Conservation (phyloP, 2,113 vertebrate genomes). For the pig (Sus scrofa) region DNA sequence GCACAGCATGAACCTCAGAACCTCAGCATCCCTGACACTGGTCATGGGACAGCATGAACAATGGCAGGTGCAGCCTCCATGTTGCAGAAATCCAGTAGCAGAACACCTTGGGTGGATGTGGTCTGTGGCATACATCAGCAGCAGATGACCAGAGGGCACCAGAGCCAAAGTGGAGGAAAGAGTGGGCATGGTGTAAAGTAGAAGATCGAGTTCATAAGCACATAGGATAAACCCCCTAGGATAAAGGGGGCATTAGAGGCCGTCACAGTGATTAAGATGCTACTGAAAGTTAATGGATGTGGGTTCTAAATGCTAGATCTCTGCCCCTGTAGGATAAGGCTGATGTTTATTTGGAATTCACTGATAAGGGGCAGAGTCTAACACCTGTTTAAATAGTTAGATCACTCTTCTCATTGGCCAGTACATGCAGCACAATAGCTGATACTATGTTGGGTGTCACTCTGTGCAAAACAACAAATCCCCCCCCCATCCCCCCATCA, state of each 20-base stretch:
- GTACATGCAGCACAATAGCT: background rate
- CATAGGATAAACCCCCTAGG: background rate
- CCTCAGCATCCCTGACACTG: rapidly evolving
- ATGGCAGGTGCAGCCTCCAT: background rate
- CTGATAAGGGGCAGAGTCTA: background rate
- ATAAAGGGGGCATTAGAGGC: background rate
- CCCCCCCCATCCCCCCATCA: too few relatives aligned
- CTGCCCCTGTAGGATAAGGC: background rate
- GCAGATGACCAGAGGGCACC: background rate
- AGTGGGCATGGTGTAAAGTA: background rate
- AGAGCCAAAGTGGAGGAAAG: background rate
- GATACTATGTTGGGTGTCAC: background rate
- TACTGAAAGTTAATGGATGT: background rate
- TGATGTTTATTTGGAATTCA: constrained; percentile 14
- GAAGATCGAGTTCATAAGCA: background rate
- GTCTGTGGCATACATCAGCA: rapidly evolving
- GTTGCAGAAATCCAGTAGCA: background rate
- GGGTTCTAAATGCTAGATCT: background rate
- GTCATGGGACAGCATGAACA: background rate
- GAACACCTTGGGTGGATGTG: background rate
- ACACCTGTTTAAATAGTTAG: background rate
- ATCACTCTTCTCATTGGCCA: background rate
- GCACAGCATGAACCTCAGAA: background rate
- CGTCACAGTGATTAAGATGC: background rate
- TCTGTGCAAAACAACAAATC: background rate